Conservation (phyloP, 2,888 invertebrate species). For the Pseudococcus longispinus region DNA sequence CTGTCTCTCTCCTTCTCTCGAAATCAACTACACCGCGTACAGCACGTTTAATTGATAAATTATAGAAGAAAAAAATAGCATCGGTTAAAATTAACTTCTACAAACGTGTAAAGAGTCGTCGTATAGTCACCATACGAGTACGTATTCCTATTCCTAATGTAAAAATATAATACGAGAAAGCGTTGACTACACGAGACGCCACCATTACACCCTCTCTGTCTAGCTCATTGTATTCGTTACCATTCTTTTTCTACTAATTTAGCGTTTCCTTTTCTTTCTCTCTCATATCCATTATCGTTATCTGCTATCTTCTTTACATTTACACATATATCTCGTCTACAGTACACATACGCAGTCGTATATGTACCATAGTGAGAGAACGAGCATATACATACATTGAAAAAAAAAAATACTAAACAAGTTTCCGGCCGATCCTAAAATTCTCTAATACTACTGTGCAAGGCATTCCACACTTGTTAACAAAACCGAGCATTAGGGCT, state of each 20-base stretch:
- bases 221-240: slow-evolving; percentile 23
- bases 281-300: slow-evolving; percentile 31
- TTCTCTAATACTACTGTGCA: slow-evolving; percentile 9
- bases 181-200: slow-evolving; percentile 35
- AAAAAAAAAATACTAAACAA: slow-evolving; percentile 36
- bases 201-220: slow-evolving; percentile 30
- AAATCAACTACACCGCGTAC: not conserved
- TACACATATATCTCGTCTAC: slow-evolving; percentile 9
- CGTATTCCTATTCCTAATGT: not conserved
- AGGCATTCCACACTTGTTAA: not conserved
- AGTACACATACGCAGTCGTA: not conserved
- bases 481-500: not conserved
- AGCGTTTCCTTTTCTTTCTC: slow-evolving; percentile 39
- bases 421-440: slow-evolving; percentile 44
- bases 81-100: slow-evolving; percentile 21
- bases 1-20: too few species aligned
- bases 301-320: slow-evolving; percentile 38
- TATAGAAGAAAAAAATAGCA: not conserved
- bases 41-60: slow-evolving; percentile 20
- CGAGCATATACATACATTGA: not conserved
- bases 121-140: not conserved
- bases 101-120: not conserved
- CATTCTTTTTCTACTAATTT: slow-evolving; percentile 40
- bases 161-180: slow-evolving; percentile 24
- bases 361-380: not conserved